Evolutionary conservation across 2,888 invertebrate species (phyloP).

Genomic region (Tigriopus californicus): DNA sequence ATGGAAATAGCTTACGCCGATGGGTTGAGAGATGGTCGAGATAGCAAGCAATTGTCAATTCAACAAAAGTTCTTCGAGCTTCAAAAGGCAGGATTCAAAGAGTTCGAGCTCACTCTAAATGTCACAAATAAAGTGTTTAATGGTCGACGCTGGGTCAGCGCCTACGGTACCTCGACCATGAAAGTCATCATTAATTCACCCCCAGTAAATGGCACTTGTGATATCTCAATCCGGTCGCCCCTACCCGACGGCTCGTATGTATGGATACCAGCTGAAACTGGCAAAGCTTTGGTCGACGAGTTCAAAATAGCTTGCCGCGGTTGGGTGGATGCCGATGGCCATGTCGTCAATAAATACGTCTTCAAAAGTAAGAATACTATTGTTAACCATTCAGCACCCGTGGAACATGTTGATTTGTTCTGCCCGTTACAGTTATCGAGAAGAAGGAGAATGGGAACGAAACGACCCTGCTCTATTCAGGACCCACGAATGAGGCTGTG

Average conservation of each 20-base stretch:
- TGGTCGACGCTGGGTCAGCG: background rate
- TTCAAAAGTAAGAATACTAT: background rate
- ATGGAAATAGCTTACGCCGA: background rate
- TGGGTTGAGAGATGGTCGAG: background rate
- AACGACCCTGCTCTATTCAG: constrained; percentile 11
- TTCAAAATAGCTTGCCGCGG: background rate
- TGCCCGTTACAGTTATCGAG: background rate
- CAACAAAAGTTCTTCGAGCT: constrained; percentile 3
- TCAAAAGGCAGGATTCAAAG: background rate
- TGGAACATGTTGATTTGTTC: background rate
- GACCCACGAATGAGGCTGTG: background rate
- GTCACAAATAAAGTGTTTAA: background rate
- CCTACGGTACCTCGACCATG: background rate
- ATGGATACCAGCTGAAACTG: background rate
- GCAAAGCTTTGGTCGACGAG: background rate
- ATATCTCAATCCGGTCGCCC: background rate
- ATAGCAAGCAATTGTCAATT: background rate
- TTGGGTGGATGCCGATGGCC: constrained; percentile 7
- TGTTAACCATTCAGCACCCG: background rate
- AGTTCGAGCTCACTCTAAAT: background rate
- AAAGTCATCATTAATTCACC: constrained; percentile 8
- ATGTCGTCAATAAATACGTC: background rate
- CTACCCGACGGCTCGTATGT: background rate
- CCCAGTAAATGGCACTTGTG: background rate
- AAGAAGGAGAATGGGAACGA: background rate